These are phyloP conservation scores for Mycogona germanica DNA, from an alignment of 2,888 invertebrate genomes.

Conservation along the genomic window DNA sequence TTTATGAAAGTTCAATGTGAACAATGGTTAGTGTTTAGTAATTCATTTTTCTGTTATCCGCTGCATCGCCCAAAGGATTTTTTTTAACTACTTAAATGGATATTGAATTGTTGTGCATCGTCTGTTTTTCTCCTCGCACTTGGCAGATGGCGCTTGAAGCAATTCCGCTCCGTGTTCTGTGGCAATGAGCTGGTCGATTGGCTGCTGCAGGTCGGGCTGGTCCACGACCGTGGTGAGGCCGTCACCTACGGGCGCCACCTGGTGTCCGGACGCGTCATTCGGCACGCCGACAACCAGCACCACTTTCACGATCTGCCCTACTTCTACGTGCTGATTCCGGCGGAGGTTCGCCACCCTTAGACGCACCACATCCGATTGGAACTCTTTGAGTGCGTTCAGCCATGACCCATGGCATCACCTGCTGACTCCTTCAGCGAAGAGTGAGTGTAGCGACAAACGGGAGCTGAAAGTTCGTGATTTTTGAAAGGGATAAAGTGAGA, in stretches of 20 bases:
- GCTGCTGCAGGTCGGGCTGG: slow-evolving; percentile 68
- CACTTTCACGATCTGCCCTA: slow-evolving; percentile 69
- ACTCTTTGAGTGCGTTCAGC: not conserved
- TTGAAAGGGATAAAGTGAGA: too few species aligned
- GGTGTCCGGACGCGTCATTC: slow-evolving; percentile 68
- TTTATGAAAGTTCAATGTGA: too few species aligned
- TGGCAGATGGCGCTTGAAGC: slow-evolving; percentile 60
- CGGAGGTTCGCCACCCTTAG: too few species aligned
- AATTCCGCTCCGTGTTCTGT: slow-evolving; percentile 64
- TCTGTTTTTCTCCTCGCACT: not conserved
- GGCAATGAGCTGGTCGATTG: slow-evolving; percentile 76
- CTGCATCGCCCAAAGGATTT: too few species aligned
- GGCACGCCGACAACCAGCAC: slow-evolving; percentile 68
- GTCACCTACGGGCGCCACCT: slow-evolving; percentile 68
- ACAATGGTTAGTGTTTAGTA: too few species aligned
- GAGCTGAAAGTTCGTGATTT: too few species aligned
- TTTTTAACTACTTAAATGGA: too few species aligned
- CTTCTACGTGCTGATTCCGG: slow-evolving; percentile 54
- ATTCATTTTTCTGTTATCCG: too few species aligned
- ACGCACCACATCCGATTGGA: too few species aligned
- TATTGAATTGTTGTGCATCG: not conserved
- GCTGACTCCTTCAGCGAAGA: too few species aligned
- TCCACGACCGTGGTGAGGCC: slow-evolving; percentile 63
- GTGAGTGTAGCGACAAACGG: too few species aligned
- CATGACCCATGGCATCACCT: too few species aligned